Base-by-base conservation (phyloP, 2,888 invertebrate species). In the Prostheceraeus crozeri region DNA sequence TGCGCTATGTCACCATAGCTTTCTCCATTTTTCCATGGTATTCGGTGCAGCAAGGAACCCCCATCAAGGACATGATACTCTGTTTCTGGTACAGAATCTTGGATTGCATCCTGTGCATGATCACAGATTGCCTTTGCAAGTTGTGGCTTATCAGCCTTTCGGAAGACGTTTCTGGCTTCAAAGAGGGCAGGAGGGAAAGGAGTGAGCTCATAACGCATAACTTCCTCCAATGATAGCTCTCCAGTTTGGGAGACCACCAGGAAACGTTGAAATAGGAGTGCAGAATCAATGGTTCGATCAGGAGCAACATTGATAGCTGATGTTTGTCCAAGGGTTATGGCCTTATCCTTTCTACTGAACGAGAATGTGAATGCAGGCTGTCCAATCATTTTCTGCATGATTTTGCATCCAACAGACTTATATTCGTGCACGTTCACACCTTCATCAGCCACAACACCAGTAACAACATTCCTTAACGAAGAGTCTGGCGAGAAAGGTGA, bases 31-130 rank as follows among this genome's bases (percentile, higher is more conserved):
- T 16, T 57, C 64, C 65, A 65, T 35, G 45, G 31, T 3, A 64
- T 27, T 19, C 52, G 36, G 48, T 65, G 64, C 28, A 64, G 11
- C 27, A 63, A 45, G 11, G 53, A 57, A 14, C 61, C 65, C 31
- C 64, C 62, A 61, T 65, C 65, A 11, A 64, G 27, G 23, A 65
- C 62, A 60, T 60, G 53, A 28, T 27, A 45, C 25, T 63, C 60
- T 52, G 57, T 35, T 3, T 59, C 3, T 19, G 56, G 56, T n/a
- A 21, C 36, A 11, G 4, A 14, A 55, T 19, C 11, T 55, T 27
- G 23, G 16, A 25, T n/a, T n/a, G n/a, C n/a, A n/a, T n/a, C n/a
- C n/a, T n/a, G n/a, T n/a, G n/a, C n/a, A n/a, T n/a, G n/a, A n/a
- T n/a, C n/a, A n/a, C n/a, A n/a, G n/a, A n/a, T n/a, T n/a, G n/a